Evolutionary conservation across 2,797 vertebrate genomes (phyloP), one percentile per base, ranked within the genome.

Genomic region (Coreius guichenoti): DNA sequence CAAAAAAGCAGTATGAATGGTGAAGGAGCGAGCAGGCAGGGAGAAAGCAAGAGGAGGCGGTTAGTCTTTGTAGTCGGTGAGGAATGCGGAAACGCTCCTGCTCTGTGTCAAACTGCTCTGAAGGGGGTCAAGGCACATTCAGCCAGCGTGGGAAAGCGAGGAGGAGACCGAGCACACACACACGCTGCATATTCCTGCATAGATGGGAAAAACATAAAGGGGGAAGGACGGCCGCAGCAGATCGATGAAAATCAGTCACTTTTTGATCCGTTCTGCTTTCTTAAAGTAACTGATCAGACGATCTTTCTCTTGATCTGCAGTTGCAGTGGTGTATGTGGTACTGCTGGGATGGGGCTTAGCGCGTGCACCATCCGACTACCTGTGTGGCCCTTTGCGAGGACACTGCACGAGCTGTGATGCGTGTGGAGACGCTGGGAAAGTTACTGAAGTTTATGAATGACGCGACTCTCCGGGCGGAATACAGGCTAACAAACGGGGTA

Each of bases 81-180:
- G 97, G 98, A 98, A 99, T 98, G 98, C 97, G 98, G 97, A 99
- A 99, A 98, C 97, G 97, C 97, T 96, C 96, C 94, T 96, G 96
- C 96, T 96, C 96, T 96, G 95, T 99, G 97, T 98, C 98, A 98
- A 97, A 98, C 96, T 96, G 96, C 97, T 97, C 97, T 97, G 96
- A 97, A 99, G 96, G 97, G 97, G 98, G 97, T 97, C 97, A 98
- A 96, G 95, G 95, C 97, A 97, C 97, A 98, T 97, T 98, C 95
- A 97, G 95, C 96, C 97, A 96, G 97, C 98, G 97, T 99, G 98
- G 98, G 97, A 98, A 98, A 97, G 97, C 94, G 92, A 92, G 94
- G 94, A 92, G 85, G 91, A 93, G 94, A 91, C 91, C 91, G 91
- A 92, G 93, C 94, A 93, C 95, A 94, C 92, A 93, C 79, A 36